Base-by-base conservation (phyloP, 1,140 invertebrate genomes). In the Ceratoteleas bidentatus region DNA sequence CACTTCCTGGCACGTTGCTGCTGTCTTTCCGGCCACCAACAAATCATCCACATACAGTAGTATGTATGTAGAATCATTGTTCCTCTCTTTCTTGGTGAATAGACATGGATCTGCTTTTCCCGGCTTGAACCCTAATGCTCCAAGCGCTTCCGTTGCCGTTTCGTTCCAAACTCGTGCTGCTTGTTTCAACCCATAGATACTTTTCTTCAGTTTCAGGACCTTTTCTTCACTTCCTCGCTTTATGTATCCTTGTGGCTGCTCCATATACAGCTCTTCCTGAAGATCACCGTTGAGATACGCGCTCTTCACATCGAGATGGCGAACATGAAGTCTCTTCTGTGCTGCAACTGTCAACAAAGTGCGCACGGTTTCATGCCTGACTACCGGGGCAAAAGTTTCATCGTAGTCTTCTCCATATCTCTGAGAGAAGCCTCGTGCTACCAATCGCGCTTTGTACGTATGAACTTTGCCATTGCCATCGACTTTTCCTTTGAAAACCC, bases 401-500 rank as follows among this genome's bases (percentile, higher is more conserved):
- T n/a, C n/a, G n/a, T n/a, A n/a, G n/a, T n/a, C n/a, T n/a, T n/a
- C n/a, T n/a, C n/a, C n/a, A 11, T 52, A 52, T 11, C 13, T 49
- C 14, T 49, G 45, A 9, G 49, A 77, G 83, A 85, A 92, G 7
- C 92, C 91, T 72, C 90, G 89, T 6, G 90, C 88, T 7, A 92
- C 90, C 11, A 92, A 69, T 40, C 90, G 64, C 34, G 91, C 92
- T 77, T 91, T 90, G 54, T 87, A 89, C 32, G 53, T 68, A 15
- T 79, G 64, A 3, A 82, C 75, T 7, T 85, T 79, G 56, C 83
- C 73, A 45, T 89, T 83, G 40, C 61, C 33, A 52, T 87, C 75
- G 7, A 65, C 74, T 49, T 91, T 91, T 38, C 60, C 75, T 14
- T 87, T 88, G n/a, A 88, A 92, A 6, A 93, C 86, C 89, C 87